These are phyloP conservation scores for Orcinus orca DNA, from an alignment of 2,113 vertebrate genomes.

Conservation along the genomic window DNA sequence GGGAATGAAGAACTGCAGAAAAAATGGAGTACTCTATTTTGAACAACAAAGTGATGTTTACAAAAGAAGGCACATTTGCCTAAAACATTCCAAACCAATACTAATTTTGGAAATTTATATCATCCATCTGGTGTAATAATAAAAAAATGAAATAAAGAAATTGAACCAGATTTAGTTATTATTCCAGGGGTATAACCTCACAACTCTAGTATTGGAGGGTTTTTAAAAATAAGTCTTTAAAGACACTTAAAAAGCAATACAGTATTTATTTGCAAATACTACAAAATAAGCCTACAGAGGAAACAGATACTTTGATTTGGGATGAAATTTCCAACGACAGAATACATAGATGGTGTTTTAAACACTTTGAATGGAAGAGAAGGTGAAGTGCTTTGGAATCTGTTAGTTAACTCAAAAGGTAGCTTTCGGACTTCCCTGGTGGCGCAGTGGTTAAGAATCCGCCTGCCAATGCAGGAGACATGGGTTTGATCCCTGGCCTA, in stretches of 20 bases:
- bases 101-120: not conserved
- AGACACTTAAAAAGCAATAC: not conserved
- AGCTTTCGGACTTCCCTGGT: not conserved
- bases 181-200: not conserved
- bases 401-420: not conserved
- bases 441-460: too few species aligned
- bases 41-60: not conserved
- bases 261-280: not conserved
- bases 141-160: not conserved
- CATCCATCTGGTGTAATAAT: not conserved
- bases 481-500: too few species aligned
- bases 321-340: not conserved
- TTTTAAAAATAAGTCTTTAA: slow-evolving; percentile 5
- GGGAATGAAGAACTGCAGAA: not conserved
- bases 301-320: not conserved
- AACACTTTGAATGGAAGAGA: not conserved
- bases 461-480: too few species aligned
- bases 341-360: not conserved
- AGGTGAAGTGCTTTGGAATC: not conserved
- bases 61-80: not conserved
- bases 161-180: not conserved
- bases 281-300: not conserved
- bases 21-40: not conserved
- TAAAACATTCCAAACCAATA: not conserved
- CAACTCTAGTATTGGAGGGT: not conserved